Evolutionary conservation across 2,888 invertebrate species (phyloP), one percentile per base, ranked within the genome.

Genomic region (Xylophagus ater): DNA sequence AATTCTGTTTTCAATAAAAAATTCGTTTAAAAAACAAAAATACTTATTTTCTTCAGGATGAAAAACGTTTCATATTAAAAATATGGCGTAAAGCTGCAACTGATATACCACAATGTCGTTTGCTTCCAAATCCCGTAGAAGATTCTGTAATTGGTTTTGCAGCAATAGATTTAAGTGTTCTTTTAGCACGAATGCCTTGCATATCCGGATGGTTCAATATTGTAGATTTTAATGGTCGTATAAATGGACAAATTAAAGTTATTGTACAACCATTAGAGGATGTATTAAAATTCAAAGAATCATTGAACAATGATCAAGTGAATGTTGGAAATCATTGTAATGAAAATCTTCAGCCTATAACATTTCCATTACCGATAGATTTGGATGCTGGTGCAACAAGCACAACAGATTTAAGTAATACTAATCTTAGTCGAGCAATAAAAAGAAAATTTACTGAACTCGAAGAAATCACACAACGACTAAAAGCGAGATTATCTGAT

Each of bases 151-250:
- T 77, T 37, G 77, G 77, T 4, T 73, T 74, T 55, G 69, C 73
- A 9, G 68, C 73, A 4, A 56, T 78, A 17, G 74, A 76, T 59
- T 57, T 78, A 26, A 70, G 68, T 3, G 65, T 69, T 14, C 57
- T 76, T 18, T 49, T 65, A 14, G 61, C 66, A 24, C 69, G 70
- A 4, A 63, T 72, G 46, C 67, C 70, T 8, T 63, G 63, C 21
- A 65, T 76, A 34, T 69, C 68, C 33, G 76, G 74, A n/a, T 75
- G 74, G 71, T 76, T 72, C 51, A 73, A 75, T 53, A 72, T 78
- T 32, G 65, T 73, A n/a, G 75, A 76, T 50, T 73, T 74, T 47
- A 65, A 56, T 49, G 68, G 68, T 5, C 66, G 68, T 37, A 70
- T 72, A 32, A 73, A 72, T 43, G 78, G 77, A 2, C 75, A 76